These are phyloP conservation scores for Pipistrellus nathusii DNA, from an alignment of 2,797 vertebrate species.

Conservation along the genomic window DNA sequence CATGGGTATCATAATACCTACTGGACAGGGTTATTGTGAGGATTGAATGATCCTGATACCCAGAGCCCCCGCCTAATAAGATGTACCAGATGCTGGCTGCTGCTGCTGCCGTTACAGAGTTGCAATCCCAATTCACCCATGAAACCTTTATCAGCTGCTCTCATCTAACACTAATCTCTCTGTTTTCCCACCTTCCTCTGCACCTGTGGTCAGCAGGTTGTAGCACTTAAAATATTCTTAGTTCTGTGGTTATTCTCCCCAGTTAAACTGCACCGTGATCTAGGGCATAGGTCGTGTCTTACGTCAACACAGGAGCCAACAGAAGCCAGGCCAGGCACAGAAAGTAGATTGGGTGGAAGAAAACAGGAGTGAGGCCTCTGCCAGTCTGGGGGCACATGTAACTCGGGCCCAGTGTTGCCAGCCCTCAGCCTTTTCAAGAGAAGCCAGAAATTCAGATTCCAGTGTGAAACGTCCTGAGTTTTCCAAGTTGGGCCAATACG, in stretches of 20 bases:
- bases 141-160: neutral
- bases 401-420: slow-evolving; percentile 53
- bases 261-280: slow-evolving; percentile 14
- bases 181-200: neutral
- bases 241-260: neutral
- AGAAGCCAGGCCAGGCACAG: slow-evolving; percentile 58
- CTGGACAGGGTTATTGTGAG: neutral
- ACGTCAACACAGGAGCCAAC: slow-evolving; percentile 6
- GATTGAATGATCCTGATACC: neutral
- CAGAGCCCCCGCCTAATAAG: neutral
- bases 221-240: neutral
- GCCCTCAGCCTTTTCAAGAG: slow-evolving; percentile 70
- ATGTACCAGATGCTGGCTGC: neutral
- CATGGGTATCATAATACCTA: neutral
- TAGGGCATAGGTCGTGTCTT: slow-evolving; percentile 32
- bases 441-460: slow-evolving; percentile 73
- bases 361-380: slow-evolving; percentile 33
- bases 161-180: neutral
- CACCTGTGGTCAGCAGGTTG: neutral
- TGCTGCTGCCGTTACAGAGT: neutral
- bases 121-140: neutral
- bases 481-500: slow-evolving; percentile 54
- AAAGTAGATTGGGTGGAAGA: slow-evolving; percentile 49
- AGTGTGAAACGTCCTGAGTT: slow-evolving; percentile 58
- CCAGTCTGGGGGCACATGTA: slow-evolving; percentile 44